Percentiles rank a stretch among this genome's conserved stretches.
Conservation (phyloP, 2,888 invertebrate species). For the Chesias legatella region DNA sequence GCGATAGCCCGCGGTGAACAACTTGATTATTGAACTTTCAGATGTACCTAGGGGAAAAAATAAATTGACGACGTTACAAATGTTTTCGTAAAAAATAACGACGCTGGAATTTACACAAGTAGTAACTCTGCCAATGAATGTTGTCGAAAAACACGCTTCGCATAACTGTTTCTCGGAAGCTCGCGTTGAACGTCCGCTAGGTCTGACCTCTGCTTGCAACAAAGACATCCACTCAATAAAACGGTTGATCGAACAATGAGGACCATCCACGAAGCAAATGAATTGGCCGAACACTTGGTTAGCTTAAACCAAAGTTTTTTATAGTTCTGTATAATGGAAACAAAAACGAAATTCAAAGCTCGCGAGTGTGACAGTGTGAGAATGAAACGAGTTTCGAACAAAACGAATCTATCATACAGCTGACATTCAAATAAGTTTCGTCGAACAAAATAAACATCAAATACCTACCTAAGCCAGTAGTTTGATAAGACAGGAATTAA, state of each 20-base stretch:
- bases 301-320: too few species aligned
- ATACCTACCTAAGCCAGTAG: too few species aligned
- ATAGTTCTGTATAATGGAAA: too few species aligned
- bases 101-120: neutral
- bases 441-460: too few species aligned
- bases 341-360: too few species aligned
- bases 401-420: too few species aligned
- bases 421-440: too few species aligned
- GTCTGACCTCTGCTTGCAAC: slow-evolving; percentile 21
- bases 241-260: slow-evolving; percentile 20
- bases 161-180: slow-evolving; percentile 15
- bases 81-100: neutral
- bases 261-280: slow-evolving; percentile 5
- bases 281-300: too few species aligned
- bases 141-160: slow-evolving; percentile 2
- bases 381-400: too few species aligned
- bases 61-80: neutral
- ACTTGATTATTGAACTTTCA: slow-evolving; percentile 10
- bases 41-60: slow-evolving; percentile 2
- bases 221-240: slow-evolving; percentile 19
- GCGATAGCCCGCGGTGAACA: slow-evolving; percentile 5
- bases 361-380: too few species aligned
- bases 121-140: neutral
- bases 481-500: too few species aligned
- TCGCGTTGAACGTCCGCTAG: slow-evolving; percentile 9